Percentiles rank a stretch among this genome's conserved stretches.
phyloP scores from a whole-genome alignment of 1,140 invertebrate species.

The Anastrepha ludens region DNA sequence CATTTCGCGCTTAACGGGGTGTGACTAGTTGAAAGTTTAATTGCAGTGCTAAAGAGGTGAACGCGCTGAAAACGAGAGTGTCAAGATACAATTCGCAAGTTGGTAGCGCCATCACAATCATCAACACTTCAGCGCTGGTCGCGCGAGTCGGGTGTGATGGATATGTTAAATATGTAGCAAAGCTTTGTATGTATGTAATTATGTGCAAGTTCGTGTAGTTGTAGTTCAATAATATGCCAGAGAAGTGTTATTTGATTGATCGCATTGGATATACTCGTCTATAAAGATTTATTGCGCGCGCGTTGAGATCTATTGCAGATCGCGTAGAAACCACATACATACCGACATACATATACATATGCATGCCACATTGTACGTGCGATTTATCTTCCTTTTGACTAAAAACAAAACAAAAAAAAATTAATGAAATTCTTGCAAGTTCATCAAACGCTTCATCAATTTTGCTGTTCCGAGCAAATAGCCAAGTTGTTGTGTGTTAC shows the following conservation, averaged over 20 bases:
- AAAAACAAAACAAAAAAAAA: not conserved
- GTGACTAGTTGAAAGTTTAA: slow-evolving; percentile 60
- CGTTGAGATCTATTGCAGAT: not conserved
- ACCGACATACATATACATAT: not conserved
- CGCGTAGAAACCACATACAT: not conserved
- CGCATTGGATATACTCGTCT: not conserved
- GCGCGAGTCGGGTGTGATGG: slow-evolving; percentile 13
- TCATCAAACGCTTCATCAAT: not conserved
- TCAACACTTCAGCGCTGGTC: slow-evolving; percentile 42
- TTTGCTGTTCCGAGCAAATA: not conserved
- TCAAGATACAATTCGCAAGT: slow-evolving; percentile 57
- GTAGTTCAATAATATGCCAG: not conserved
- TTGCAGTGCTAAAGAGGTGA: slow-evolving; percentile 58
- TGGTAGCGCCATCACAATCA: slow-evolving; percentile 33
- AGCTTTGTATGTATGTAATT: not conserved
- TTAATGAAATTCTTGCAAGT: not conserved
- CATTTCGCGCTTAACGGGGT: slow-evolving; percentile 47
- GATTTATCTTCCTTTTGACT: not conserved
- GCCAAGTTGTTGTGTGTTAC: not conserved
- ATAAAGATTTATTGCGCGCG: slow-evolving; percentile 15
- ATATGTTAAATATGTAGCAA: not conserved
- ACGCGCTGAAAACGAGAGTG: slow-evolving; percentile 56
- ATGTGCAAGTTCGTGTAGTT: not conserved
- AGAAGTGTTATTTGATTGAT: slow-evolving; percentile 55
- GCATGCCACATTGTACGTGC: not conserved